Evolutionary conservation across 2,113 vertebrate genomes (phyloP), one percentile per base, ranked within the genome.

Genomic region (Cricetomys ansorgei): DNA sequence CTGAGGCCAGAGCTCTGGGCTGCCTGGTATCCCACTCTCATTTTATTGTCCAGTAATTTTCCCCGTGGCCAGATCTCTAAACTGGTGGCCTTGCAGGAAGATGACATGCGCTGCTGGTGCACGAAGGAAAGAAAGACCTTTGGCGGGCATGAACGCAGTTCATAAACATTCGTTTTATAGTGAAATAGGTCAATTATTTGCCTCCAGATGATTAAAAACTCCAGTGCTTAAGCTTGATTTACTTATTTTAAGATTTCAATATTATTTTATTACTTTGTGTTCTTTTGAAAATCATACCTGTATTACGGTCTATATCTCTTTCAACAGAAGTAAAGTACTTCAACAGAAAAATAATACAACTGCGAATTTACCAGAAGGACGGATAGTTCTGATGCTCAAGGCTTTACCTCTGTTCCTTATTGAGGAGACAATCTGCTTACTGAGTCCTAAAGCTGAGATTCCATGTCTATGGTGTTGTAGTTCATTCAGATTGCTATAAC

Each of bases 41-140:
- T 94, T 97, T 75, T 97, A 87, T 92, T 93, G 88, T 76, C 59
- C 93, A 95, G 96, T 93, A 87, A 96, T 96, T 96, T 97, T 96
- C 93, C 96, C 86, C 95, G 91, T 95, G 95, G 94, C 92, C 87
- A 92, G 69, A 94, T 92, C 93, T 89, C 86, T 89, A 94, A 91
- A 79, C 79, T 31, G n/a, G 94, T 91, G 91, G 95, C 83, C 96
- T 92, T 92, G 92, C 80, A 91, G 90, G 97, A 96, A 95, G 75
- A 96, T 94, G 88, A 93, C 72, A 94, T 25, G 81, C 59, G 83
- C 81, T 94, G 95, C 72, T 85, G 94, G 85, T 95, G 91, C 59
- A 95, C 89, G 91, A 80, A 96, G 84, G 31, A 55, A 84, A 83
- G 21, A 87, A 73, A 64, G 88, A 37, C 50, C 34, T 7, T 89